Conservation (phyloP, 1,140 invertebrate genomes). For the Asobara japonica region DNA sequence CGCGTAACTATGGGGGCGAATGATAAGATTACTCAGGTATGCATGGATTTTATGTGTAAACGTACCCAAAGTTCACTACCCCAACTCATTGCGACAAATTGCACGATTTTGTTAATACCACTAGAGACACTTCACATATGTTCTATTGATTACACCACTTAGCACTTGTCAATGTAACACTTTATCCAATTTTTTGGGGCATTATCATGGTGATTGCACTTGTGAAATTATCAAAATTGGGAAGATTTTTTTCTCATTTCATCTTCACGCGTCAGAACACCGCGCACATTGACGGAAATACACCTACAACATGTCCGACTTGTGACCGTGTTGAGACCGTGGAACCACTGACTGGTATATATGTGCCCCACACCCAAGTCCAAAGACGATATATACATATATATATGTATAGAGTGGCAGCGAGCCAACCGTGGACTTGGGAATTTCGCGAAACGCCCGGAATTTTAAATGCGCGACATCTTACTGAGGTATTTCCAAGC, state of each 20-base stretch:
- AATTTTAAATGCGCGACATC: background rate
- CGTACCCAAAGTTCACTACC: constrained; percentile 34
- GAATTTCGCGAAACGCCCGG: constrained; percentile 10
- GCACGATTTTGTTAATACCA: background rate
- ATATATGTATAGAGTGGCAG: background rate
- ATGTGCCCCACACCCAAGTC: background rate
- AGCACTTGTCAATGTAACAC: background rate
- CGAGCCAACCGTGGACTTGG: background rate
- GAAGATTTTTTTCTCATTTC: background rate
- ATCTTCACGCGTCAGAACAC: constrained; percentile 12
- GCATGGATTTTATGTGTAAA: background rate
- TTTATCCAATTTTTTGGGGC: background rate
- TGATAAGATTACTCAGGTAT: background rate
- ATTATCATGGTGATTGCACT: background rate
- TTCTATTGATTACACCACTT: background rate
- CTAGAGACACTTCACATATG: constrained; percentile 5
- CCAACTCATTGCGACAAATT: constrained; percentile 27
- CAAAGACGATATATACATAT: background rate
- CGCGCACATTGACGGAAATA: constrained; percentile 25
- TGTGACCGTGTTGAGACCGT: constrained; percentile 1
- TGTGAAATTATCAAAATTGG: background rate
- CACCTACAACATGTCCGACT: constrained; percentile 32
- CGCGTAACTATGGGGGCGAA: background rate
- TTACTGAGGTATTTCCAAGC: background rate
- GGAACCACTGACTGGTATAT: background rate